Evolutionary conservation across 2,797 vertebrate genomes (phyloP).

Genomic region (Saxicola maurus): DNA sequence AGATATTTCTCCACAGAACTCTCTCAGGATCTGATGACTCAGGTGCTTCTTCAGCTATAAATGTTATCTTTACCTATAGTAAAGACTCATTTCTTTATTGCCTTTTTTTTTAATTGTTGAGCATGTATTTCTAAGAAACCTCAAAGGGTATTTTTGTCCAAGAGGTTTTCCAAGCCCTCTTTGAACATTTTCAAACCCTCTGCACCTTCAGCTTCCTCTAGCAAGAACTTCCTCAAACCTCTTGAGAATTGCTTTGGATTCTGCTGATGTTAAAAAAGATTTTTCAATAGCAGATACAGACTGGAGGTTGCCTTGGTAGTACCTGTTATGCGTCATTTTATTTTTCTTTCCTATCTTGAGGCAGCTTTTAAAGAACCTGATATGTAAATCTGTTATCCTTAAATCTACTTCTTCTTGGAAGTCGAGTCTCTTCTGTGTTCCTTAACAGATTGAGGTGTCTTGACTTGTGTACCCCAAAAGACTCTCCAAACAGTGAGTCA

Average conservation of each 20-base stretch:
- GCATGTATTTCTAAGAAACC: not conserved
- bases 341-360: conserved; percentile 10
- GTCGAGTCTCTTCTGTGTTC: not conserved
- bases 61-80: not conserved
- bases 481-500: conserved; percentile 16
- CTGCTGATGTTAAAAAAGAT: not conserved
- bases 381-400: not conserved
- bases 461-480: conserved; percentile 18
- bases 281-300: not conserved
- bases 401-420: conserved; percentile 15
- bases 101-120: not conserved
- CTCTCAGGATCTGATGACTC: not conserved
- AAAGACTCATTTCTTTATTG: not conserved
- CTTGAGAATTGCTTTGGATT: not conserved
- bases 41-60: not conserved
- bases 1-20: not conserved
- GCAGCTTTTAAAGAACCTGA: conserved; percentile 13
- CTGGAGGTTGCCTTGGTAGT: not conserved
- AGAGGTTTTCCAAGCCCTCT: not conserved
- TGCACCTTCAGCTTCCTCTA: not conserved
- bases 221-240: not conserved
- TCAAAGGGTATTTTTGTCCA: not conserved
- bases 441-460: conserved; percentile 16
- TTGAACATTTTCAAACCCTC: not conserved
- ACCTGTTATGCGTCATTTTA: not conserved